A percentile compares a stretch with the other conserved stretches of the same genome.
These are phyloP conservation scores for Vanacampus margaritifer DNA, from an alignment of 2,113 vertebrate genomes.

Conservation along the genomic window DNA sequence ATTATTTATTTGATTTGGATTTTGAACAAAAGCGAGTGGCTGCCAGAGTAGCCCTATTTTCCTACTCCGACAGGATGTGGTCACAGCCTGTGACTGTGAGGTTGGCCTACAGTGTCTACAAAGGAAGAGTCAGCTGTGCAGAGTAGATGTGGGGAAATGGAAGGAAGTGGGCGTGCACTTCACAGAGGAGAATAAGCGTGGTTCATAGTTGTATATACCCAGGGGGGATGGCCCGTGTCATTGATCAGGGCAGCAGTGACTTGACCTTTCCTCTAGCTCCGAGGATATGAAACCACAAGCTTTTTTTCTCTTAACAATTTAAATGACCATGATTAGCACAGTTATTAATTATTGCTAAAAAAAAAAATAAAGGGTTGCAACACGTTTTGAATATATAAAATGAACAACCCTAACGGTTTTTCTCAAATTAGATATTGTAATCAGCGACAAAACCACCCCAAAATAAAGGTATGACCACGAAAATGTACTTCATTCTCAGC, in stretches of 20 bases:
- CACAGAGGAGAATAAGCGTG: conserved; percentile 18
- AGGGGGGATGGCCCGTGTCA: conserved; percentile 26
- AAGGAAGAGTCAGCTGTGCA: conserved; percentile 28
- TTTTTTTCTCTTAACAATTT: no score
- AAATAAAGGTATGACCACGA: no score
- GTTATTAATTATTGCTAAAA: no score
- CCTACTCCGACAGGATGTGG: conserved; percentile 35
- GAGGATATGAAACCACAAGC: background rate
- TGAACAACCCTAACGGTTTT: no score
- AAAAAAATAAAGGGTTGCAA: no score
- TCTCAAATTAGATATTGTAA: no score
- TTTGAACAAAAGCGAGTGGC: background rate
- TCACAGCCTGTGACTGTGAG: conserved; percentile 14
- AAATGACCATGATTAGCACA: no score
- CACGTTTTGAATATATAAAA: no score
- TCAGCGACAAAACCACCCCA: no score
- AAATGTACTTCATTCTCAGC: no score
- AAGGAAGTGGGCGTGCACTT: conserved; percentile 36
- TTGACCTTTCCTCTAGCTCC: conserved; percentile 9
- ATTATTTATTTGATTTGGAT: background rate
- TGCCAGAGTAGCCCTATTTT: conserved; percentile 8
- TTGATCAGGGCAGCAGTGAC: conserved; percentile 41
- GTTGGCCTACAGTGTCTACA: conserved; percentile 23
- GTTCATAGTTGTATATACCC: conserved; percentile 37
- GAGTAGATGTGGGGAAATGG: conserved; percentile 25